Conservation (phyloP, 2,113 vertebrate genomes). For the Ursus arctos region DNA sequence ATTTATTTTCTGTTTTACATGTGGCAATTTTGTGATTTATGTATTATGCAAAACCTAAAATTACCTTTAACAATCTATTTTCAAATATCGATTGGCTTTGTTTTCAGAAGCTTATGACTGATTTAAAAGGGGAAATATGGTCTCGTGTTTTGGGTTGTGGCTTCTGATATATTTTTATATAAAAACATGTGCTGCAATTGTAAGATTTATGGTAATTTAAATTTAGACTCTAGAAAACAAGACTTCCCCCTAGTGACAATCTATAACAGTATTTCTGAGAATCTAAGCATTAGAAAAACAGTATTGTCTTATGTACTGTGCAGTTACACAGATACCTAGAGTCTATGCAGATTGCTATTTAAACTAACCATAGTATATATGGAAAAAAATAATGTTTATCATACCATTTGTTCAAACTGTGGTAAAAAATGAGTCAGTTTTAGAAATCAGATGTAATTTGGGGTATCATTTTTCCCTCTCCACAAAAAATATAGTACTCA, state of each 20-base stretch:
- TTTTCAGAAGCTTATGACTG: slow-evolving; percentile 5
- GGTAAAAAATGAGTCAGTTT: not conserved
- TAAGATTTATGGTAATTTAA: slow-evolving; percentile 59
- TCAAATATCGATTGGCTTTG: not conserved
- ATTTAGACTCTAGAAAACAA: slow-evolving; percentile 60
- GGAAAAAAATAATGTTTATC: slow-evolving; percentile 8
- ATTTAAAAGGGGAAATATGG: not conserved
- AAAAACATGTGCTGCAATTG: not conserved
- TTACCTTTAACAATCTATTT: slow-evolving; percentile 2
- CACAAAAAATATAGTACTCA: not conserved
- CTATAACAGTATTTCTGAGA: not conserved
- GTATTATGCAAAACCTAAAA: slow-evolving; percentile 1
- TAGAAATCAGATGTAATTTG: slow-evolving; percentile 37
- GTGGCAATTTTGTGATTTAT: not conserved
- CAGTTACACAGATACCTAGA: not conserved
- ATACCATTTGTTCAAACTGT: slow-evolving; percentile 1
- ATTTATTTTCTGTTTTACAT: not conserved
- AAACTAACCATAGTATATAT: not conserved
- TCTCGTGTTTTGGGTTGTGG: not conserved
- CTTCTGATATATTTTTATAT: slow-evolving; percentile 6
- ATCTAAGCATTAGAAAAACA: not conserved
- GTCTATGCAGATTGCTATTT: not conserved
- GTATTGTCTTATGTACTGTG: not conserved
- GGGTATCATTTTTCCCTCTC: not conserved
- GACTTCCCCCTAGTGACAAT: slow-evolving; percentile 29